Evolutionary conservation across 2,888 invertebrate genomes (phyloP).

Genomic region (Cepaea hortensis): DNA sequence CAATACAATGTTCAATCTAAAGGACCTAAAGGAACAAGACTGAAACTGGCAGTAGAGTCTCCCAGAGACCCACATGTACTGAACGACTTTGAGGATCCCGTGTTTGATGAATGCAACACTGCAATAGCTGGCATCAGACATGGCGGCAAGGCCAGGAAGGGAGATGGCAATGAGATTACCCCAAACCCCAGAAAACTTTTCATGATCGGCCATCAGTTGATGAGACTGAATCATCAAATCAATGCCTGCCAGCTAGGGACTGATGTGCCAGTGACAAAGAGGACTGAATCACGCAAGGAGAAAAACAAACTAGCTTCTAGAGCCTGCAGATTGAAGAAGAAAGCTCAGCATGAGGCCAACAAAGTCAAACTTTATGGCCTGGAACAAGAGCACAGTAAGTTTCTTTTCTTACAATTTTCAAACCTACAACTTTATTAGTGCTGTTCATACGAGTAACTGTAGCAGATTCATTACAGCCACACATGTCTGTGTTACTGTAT

Average conservation of each 20-base stretch:
- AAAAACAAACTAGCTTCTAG: constrained; percentile 98
- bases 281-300: constrained; percentile 84
- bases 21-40: constrained; percentile 94
- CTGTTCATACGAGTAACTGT: too few species aligned
- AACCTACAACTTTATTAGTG: too few species aligned
- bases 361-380: constrained; percentile 95
- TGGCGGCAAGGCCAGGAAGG: constrained; percentile 87
- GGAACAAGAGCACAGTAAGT: constrained; percentile 94
- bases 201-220: constrained; percentile 92
- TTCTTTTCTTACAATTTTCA: neutral
- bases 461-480: too few species aligned
- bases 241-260: constrained; percentile 73
- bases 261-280: constrained; percentile 78
- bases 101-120: constrained; percentile 86
- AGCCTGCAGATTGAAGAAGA: constrained; percentile 97
- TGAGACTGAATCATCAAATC: constrained; percentile 91
- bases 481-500: too few species aligned
- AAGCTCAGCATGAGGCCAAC: constrained; percentile 98
- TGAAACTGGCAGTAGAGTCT: constrained; percentile 79
- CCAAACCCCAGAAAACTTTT: constrained; percentile 94
- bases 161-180: constrained; percentile 97
- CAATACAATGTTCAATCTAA: constrained; percentile 99
- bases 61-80: constrained; percentile 91
- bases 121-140: constrained; percentile 64
- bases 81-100: constrained; percentile 93